Evolutionary conservation across 2,888 invertebrate species (phyloP), one percentile per base, ranked within the genome.

Genomic region (Acanthoscelides obtectus): DNA sequence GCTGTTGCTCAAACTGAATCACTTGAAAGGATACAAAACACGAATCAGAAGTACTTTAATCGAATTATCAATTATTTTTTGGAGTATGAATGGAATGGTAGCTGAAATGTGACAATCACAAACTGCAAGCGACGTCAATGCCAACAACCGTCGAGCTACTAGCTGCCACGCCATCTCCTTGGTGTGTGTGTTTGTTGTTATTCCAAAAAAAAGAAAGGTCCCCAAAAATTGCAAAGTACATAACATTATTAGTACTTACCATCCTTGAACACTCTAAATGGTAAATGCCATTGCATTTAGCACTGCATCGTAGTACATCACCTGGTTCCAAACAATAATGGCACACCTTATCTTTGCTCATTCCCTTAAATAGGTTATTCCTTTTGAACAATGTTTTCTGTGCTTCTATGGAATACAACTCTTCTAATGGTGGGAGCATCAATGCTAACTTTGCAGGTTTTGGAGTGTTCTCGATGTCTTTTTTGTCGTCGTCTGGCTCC

Each of bases 271-370:
- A 96, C 20, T 88, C 84, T 0, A 87, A 78, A 81, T 97, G 97
- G 80, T 92, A 93, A 84, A 89, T 90, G 0, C 90, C 90, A 77
- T 88, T 88, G 82, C 97, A 97, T 0, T 88, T 87, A 0, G 93
- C 93, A 78, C 90, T 90, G 82, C 97, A 97, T 80, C 92, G 92
- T 0, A 92, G 86, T 19, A 95, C 85, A 71, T 91, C 89, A 0
- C 88, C 89, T 0, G 89, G 86, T 79, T 89, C 88, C 71, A 91
- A 90, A 81, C 96, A 97, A 71, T 94, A 89, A 77, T 93, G 92
- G 82, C 96, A 97, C 2, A 95, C 91, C 78, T 90, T 90, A 75
- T 94, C 94, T 72, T 89, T 88, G 4, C 87, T 84, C n/a, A 92
- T 84, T 0, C 93, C 92, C 81, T 90, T 90, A 77, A 94, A 94